A percentile compares a stretch with the other conserved stretches of the same genome.
Conservation (phyloP, 2,797 vertebrate genomes). For the Gadopsis bispinosus region DNA sequence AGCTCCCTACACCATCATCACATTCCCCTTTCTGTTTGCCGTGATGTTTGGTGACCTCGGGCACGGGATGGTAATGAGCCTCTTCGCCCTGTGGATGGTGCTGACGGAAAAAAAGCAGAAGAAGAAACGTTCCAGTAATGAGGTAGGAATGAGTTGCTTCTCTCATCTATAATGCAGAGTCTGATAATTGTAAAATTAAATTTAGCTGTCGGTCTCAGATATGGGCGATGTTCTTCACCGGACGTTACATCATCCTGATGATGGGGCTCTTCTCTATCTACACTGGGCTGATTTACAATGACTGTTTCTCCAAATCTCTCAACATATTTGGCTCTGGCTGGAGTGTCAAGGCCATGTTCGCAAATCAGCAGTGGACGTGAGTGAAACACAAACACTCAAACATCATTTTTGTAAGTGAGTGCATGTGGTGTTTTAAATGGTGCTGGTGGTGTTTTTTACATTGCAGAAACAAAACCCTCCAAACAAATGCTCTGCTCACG, state of each 20-base stretch:
- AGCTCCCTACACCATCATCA: slow-evolving; percentile 96
- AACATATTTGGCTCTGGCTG: slow-evolving; percentile 95
- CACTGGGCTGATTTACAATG: slow-evolving; percentile 97
- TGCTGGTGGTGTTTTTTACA: not conserved
- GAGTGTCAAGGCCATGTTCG: slow-evolving; percentile 93
- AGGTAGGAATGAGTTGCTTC: slow-evolving; percentile 81
- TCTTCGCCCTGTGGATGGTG: slow-evolving; percentile 93
- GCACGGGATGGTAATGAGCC: slow-evolving; percentile 91
- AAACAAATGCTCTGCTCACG: slow-evolving; percentile 83
- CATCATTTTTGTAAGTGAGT: not conserved
- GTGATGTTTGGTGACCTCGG: slow-evolving; percentile 98
- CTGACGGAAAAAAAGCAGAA: slow-evolving; percentile 90
- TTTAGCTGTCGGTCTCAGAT: slow-evolving; percentile 72
- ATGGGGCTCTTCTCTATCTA: slow-evolving; percentile 97
- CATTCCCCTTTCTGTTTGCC: slow-evolving; percentile 96
- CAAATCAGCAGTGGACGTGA: slow-evolving; percentile 89
- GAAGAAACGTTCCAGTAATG: slow-evolving; percentile 86
- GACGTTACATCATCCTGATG: slow-evolving; percentile 94
- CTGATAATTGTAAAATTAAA: not conserved
- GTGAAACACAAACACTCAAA: slow-evolving; percentile 49
- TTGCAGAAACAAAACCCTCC: slow-evolving; percentile 85
- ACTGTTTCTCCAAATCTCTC: slow-evolving; percentile 97
- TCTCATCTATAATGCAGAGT: slow-evolving; percentile 9
- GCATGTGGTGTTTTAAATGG: not conserved
- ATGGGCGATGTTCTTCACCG: slow-evolving; percentile 89